Conservation (phyloP, 2,888 invertebrate genomes). For the Tridacna gigas region DNA sequence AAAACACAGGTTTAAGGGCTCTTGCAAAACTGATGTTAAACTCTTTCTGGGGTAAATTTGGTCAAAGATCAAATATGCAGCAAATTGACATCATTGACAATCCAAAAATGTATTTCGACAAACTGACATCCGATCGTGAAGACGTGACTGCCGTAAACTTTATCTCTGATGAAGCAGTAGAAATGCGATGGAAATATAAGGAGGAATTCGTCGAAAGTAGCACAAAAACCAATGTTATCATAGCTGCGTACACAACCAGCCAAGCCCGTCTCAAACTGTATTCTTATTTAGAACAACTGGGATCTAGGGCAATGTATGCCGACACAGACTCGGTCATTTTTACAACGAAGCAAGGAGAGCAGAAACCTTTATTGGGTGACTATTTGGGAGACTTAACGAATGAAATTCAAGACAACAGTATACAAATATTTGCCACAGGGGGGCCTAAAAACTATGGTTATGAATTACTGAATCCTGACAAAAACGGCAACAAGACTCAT, state of each 20-base stretch:
- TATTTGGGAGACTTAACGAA: slow-evolving; percentile 82
- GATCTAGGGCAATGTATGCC: neutral
- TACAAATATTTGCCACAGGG: slow-evolving; percentile 35
- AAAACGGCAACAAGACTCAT: slow-evolving; percentile 28
- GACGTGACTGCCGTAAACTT: too few species aligned
- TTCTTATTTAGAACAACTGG: neutral
- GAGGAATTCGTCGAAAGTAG: slow-evolving; percentile 41
- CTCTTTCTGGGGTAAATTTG: slow-evolving; percentile 50
- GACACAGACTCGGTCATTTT: slow-evolving; percentile 43
- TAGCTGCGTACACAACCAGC: slow-evolving; percentile 25
- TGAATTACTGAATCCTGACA: slow-evolving; percentile 18
- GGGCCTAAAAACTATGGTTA: slow-evolving; percentile 47
- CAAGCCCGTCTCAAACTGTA: slow-evolving; percentile 46
- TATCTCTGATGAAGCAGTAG: too few species aligned
- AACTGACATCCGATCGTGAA: slow-evolving; percentile 36
- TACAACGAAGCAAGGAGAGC: slow-evolving; percentile 11
- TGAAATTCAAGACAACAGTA: slow-evolving; percentile 68
- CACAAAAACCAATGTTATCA: slow-evolving; percentile 38
- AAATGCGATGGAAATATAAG: neutral
- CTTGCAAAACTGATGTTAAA: slow-evolving; percentile 42
- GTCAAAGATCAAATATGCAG: slow-evolving; percentile 36
- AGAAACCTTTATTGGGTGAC: slow-evolving; percentile 71
- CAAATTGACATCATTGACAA: too few species aligned
- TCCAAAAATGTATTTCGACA: too few species aligned
- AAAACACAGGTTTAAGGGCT: slow-evolving; percentile 33